Conservation (phyloP, 2,888 invertebrate genomes). For the Neoitamus cyanurus region DNA sequence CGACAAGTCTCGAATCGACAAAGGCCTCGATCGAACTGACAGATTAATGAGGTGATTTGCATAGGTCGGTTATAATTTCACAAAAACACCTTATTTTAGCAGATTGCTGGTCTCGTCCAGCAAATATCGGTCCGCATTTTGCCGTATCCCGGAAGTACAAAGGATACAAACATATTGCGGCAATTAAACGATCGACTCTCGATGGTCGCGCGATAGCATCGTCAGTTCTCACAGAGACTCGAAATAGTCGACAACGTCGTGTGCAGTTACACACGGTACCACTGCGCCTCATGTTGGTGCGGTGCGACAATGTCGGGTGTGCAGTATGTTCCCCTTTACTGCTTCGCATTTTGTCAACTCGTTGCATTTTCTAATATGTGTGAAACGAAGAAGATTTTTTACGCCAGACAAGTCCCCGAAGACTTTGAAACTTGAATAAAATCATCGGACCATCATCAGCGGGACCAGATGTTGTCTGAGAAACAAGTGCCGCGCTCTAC, state of each 20-base stretch:
- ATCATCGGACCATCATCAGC: background rate
- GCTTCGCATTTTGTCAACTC: background rate
- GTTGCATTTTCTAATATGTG: background rate
- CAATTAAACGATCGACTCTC: background rate
- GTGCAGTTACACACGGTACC: background rate
- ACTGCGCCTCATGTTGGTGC: background rate
- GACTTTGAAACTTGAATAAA: background rate
- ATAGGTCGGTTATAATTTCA: constrained; percentile 2
- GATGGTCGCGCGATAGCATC: background rate
- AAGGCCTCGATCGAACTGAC: background rate
- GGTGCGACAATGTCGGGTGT: background rate
- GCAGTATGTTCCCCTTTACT: background rate
- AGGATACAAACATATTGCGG: background rate
- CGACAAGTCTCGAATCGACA: background rate
- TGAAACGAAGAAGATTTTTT: background rate
- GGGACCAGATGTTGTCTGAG: background rate
- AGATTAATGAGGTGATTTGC: constrained; percentile 8
- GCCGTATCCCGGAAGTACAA: constrained; percentile 2
- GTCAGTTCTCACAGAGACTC: background rate
- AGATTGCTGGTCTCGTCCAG: background rate
- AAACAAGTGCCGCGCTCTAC: background rate
- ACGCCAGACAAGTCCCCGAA: background rate
- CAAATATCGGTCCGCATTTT: background rate
- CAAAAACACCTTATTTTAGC: background rate
- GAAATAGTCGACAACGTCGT: background rate